A percentile compares a stretch with the other conserved stretches of the same genome.
Evolutionary conservation across 1,140 invertebrate species (phyloP).

Genomic region (Cepaea nemoralis): DNA sequence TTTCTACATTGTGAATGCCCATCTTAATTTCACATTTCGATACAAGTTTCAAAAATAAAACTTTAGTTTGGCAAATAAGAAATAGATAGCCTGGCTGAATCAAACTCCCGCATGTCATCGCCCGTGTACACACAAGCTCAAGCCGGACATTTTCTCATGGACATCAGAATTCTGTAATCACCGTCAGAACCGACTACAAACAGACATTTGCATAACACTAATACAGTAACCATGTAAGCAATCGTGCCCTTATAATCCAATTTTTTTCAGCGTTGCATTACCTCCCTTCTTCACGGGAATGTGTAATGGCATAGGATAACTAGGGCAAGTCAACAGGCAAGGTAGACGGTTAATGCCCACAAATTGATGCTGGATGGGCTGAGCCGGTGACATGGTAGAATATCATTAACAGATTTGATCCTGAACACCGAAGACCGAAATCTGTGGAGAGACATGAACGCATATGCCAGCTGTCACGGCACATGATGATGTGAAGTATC

Average conservation of each 20-base stretch:
- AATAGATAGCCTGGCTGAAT: not conserved
- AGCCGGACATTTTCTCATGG: not conserved
- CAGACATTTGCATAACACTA: conserved; percentile 18
- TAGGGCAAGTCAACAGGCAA: not conserved
- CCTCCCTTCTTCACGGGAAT: not conserved
- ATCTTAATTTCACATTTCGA: too few relatives aligned
- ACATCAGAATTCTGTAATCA: not conserved
- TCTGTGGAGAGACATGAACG: too few relatives aligned
- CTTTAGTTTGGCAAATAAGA: not conserved
- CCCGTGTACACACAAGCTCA: not conserved
- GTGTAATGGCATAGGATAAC: not conserved
- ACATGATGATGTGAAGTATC: too few relatives aligned
- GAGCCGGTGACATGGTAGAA: too few relatives aligned
- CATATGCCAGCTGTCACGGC: too few relatives aligned
- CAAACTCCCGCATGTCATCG: not conserved
- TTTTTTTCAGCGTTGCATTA: conserved; percentile 4
- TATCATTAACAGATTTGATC: too few relatives aligned
- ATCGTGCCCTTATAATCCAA: not conserved
- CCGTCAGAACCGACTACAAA: not conserved
- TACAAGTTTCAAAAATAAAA: too few relatives aligned
- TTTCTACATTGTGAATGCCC: too few relatives aligned
- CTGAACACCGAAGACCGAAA: too few relatives aligned
- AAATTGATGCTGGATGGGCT: too few relatives aligned
- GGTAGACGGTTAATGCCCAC: not conserved
- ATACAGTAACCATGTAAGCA: conserved; percentile 1